Evolutionary conservation across 2,797 vertebrate species (phyloP), one percentile per base, ranked within the genome.

Genomic region (Streptopelia turtur): DNA sequence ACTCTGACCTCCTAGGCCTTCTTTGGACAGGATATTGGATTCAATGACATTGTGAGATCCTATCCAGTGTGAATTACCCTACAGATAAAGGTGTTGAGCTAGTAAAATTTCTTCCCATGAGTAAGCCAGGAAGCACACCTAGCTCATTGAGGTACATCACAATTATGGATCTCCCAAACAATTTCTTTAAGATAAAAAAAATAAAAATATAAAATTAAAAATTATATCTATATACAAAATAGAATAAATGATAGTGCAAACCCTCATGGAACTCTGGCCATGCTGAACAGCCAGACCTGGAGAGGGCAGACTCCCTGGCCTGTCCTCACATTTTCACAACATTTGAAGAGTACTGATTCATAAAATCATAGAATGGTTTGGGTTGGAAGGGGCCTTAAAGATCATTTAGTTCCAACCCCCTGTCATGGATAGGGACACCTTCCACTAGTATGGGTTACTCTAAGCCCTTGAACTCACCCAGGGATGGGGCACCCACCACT

Each of bases 91-190:
- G 2, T 7, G 2, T 70, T 68, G 23, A 71, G 5, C 4, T 41
- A 49, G 9, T 43, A 10, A 41, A 13, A 13, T 33, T 41, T 87
- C 53, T 60, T 92, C 30, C 21, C 22, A 68, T 24, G 7, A 52
- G 16, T 37, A 31, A 89, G 12, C 8, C 27, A 86, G 22, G 11
- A 77, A 39, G 3, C 22, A 23, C 20, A 16, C 15, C 16, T 43
- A 70, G 8, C 4, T 9, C 11, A 39, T 3, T 25, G 16, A 60
- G 7, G 5, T 30, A 37, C 1, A 3, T 18, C 0, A 0, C 9
- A 22, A 33, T 63, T 47, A 64, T 1, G 18, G 13, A 49, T 64
- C 30, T 83, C 24, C 8, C 35, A 85, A 79, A 55, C 9, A 17
- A 56, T 52, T 12, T n/a, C n/a, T 88, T 88, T 55, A 56, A 49